Evolutionary conservation across 2,113 vertebrate genomes (phyloP).

Genomic region (Entelurus aequoreus): DNA sequence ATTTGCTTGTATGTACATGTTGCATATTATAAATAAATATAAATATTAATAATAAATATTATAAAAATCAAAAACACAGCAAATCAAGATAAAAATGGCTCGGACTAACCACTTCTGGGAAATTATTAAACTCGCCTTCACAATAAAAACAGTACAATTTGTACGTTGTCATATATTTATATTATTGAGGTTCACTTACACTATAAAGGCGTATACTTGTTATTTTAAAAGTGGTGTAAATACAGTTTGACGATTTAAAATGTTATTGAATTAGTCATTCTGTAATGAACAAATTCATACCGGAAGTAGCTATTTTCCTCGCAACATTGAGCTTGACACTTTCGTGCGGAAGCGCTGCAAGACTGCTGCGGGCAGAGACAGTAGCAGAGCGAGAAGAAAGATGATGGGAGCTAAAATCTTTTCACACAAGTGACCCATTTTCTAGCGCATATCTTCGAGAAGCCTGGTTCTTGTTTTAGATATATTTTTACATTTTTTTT

Average conservation of each 20-base stretch:
- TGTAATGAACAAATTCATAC: not conserved
- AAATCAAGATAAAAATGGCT: slow-evolving; percentile 11
- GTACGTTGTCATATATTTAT: no score
- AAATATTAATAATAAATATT: no score
- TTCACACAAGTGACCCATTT: slow-evolving; percentile 46
- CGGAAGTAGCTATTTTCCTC: slow-evolving; percentile 5
- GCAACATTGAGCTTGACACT: slow-evolving; percentile 14
- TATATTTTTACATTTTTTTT: slow-evolving; percentile 9
- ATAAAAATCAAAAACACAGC: slow-evolving; percentile 19
- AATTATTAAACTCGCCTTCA: not conserved
- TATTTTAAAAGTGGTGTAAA: not conserved
- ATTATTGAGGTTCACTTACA: no score
- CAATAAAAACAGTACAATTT: slow-evolving; percentile 25
- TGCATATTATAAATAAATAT: no score
- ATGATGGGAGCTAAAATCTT: slow-evolving; percentile 45
- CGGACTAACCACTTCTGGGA: slow-evolving; percentile 4
- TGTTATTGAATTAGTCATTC: no score
- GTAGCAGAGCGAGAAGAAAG: slow-evolving; percentile 33
- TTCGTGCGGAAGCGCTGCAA: slow-evolving; percentile 33
- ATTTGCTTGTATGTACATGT: no score
- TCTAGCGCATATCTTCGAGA: slow-evolving; percentile 1
- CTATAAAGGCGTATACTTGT: not conserved
- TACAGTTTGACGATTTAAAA: not conserved
- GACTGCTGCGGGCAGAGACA: slow-evolving; percentile 2
- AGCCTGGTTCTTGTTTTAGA: not conserved